These are phyloP conservation scores for Martes flavigula DNA, from an alignment of 2,797 vertebrate genomes.

Conservation along the genomic window DNA sequence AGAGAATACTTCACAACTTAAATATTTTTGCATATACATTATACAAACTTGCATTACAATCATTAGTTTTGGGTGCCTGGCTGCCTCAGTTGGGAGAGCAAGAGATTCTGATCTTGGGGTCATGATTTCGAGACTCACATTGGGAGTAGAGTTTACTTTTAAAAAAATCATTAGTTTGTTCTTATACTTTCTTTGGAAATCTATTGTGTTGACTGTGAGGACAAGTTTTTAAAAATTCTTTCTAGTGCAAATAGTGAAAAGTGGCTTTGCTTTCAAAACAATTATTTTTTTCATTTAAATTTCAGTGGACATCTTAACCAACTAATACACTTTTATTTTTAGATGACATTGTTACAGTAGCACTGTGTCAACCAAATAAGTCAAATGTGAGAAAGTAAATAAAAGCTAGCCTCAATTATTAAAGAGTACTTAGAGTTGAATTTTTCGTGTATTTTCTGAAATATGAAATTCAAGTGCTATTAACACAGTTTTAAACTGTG, in stretches of 20 bases:
- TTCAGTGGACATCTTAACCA: slow-evolving; percentile 78
- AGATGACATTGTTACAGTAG: slow-evolving; percentile 58
- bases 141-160: not conserved
- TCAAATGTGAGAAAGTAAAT: slow-evolving; percentile 73
- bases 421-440: slow-evolving; percentile 50
- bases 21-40: not conserved
- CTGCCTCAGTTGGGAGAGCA: not conserved
- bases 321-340: slow-evolving; percentile 73
- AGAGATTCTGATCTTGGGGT: not conserved
- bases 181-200: slow-evolving; percentile 8
- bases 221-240: slow-evolving; percentile 56
- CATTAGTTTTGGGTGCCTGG: not conserved
- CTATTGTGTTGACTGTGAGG: not conserved
- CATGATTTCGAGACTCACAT: not conserved
- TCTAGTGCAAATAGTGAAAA: slow-evolving; percentile 39
- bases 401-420: slow-evolving; percentile 58
- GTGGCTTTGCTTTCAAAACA: slow-evolving; percentile 68
- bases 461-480: slow-evolving; percentile 60
- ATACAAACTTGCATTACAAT: slow-evolving; percentile 18
- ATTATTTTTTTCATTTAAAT: slow-evolving; percentile 57
- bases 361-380: slow-evolving; percentile 63
- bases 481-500: slow-evolving; percentile 64
- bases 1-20: not conserved
- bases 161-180: not conserved
- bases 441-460: slow-evolving; percentile 58